Conservation (phyloP, 1,140 invertebrate genomes). For the Oscheius sp. region DNA sequence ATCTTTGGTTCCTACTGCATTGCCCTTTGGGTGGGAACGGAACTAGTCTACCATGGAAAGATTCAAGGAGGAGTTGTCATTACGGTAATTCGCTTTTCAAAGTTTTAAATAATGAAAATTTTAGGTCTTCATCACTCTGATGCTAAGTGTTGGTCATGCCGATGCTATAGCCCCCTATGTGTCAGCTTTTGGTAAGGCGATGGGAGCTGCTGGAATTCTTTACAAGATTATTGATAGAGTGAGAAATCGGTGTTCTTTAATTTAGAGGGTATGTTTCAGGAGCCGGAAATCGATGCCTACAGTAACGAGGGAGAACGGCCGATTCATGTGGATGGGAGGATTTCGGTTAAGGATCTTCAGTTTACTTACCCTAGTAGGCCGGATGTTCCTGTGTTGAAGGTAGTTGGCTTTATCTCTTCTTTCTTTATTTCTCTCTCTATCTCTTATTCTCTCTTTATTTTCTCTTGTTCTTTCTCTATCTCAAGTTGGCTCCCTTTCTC, state of each 20-base stretch:
- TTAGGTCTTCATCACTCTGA: constrained; percentile 20
- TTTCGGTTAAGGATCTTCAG: constrained; percentile 60
- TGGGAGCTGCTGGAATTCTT: constrained; percentile 33
- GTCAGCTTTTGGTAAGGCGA: constrained; percentile 19
- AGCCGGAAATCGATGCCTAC: constrained; percentile 61
- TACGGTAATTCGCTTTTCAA: constrained; percentile 16
- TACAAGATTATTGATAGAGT: constrained; percentile 38
- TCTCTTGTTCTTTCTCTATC: too few species aligned
- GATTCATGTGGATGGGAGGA: constrained; percentile 52
- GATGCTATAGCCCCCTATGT: constrained; percentile 23
- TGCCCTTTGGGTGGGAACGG: constrained; percentile 35
- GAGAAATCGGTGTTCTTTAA: neutral
- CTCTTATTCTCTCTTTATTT: too few species aligned
- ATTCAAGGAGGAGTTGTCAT: constrained; percentile 24
- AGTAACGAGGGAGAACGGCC: constrained; percentile 45
- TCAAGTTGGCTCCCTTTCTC: neutral
- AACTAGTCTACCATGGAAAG: constrained; percentile 16
- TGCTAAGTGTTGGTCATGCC: constrained; percentile 32
- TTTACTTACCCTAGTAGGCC: constrained; percentile 63
- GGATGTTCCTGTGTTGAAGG: constrained; percentile 69
- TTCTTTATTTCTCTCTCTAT: too few species aligned
- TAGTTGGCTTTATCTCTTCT: too few species aligned
- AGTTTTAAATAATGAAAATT: neutral
- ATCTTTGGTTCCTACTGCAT: constrained; percentile 45
- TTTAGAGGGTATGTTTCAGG: constrained; percentile 32